Base-by-base conservation (phyloP, 2,113 vertebrate species). In the Cynocephalus volans region DNA sequence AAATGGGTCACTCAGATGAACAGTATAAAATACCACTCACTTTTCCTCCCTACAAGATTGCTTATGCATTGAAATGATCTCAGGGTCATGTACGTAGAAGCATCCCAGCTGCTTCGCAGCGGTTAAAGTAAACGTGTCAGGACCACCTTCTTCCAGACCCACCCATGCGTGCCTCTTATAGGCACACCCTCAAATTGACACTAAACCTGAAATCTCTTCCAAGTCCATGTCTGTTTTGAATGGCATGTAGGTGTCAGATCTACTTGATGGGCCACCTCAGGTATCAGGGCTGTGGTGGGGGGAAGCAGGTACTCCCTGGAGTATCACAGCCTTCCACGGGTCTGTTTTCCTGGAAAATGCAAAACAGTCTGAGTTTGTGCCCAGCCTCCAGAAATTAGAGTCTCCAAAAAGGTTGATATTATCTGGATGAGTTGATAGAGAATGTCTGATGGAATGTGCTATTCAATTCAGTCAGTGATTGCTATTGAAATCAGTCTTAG, bases 321-420 rank as follows among this genome's bases (percentile, higher is more conserved):
- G 28, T 26, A 8, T 67, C 15, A 3, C 41, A 4, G 19, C 5
- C 11, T 50, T 31, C 45, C 15, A 1, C 2, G 1, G 2, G 52
- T 50, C 60, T 93, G 13, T 67, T 90, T 17, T 60, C 19, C 5
- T 28, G 18, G 87, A 82, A 82, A 76, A 83, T 8, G 33, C 28
- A 60, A 85, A 72, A 41, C 15, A 13, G 36, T n/a, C 36, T 18
- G 41, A 76, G 54, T 76, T 7, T 65, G 23, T 50, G 69, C 19
- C 18, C 41, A 36, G 41, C 15, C 17, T 93, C 90, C 31, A 17
- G 86, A 48, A 90, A 90, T 58, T 41, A n/a, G 90, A 67, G 24
- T 77, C 65, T 52, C 86, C n/a, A 50, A 31, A 83, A 36, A 64
- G 2, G 7, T 56, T 77, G 54, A 3, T 90, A 80, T 88, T 75